A percentile compares a stretch with the other conserved stretches of the same genome.
Conservation (phyloP, 2,888 invertebrate genomes). For the Pardosa pseudoannulata region DNA sequence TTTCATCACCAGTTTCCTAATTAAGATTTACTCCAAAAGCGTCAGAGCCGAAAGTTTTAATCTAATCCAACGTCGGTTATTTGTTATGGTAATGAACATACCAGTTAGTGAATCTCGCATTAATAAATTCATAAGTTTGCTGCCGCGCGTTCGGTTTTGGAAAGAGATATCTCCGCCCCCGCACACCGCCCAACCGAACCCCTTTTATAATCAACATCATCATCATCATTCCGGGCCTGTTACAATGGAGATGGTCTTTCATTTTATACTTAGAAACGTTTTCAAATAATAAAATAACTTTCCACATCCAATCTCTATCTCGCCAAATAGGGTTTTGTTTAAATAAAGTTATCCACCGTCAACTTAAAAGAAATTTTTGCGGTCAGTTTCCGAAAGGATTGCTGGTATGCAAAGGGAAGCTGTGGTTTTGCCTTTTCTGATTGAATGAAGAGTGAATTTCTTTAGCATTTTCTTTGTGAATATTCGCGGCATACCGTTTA, state of each 20-base stretch:
- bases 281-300: slow-evolving; percentile 1
- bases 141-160: background rate
- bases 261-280: background rate
- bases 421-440: no score
- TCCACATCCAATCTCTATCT: no score
- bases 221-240: background rate
- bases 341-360: background rate
- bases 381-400: background rate
- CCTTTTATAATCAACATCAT: no score
- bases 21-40: slow-evolving; percentile 15
- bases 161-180: no score
- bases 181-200: no score
- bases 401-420: background rate
- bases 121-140: slow-evolving; percentile 16
- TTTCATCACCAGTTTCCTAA: slow-evolving; percentile 10
- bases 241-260: slow-evolving; percentile 1
- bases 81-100: slow-evolving; percentile 9
- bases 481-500: no score
- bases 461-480: no score
- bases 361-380: background rate
- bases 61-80: slow-evolving; percentile 4
- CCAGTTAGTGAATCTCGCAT: background rate
- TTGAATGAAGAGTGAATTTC: no score
- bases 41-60: slow-evolving; percentile 7
- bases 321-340: background rate